phyloP scores from a whole-genome alignment of 2,888 invertebrate species.

The Drosophila subquinaria region DNA sequence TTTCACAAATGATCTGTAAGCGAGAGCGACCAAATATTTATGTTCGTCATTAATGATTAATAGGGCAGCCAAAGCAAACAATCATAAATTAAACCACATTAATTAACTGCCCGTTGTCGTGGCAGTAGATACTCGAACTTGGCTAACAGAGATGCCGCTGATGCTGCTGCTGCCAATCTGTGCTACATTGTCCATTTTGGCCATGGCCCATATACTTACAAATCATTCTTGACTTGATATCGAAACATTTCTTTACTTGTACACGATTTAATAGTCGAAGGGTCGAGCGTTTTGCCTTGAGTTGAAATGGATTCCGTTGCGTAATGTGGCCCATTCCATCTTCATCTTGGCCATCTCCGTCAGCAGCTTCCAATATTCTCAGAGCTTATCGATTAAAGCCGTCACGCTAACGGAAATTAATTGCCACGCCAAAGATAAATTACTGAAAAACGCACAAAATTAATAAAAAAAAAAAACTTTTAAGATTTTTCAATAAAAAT shows the following conservation, averaged over 20 bases:
- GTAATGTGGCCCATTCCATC: conserved; percentile 21
- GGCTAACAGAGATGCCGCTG: conserved; percentile 16
- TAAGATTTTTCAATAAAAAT: no score
- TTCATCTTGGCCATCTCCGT: conserved; percentile 17
- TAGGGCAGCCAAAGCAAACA: conserved; percentile 60
- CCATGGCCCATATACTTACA: conserved; percentile 27
- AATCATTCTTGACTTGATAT: conserved; percentile 12
- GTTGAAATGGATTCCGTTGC: conserved; percentile 9
- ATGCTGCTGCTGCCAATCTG: conserved; percentile 35
- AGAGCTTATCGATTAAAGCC: conserved; percentile 30
- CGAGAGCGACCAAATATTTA: conserved; percentile 66
- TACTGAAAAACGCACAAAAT: background rate
- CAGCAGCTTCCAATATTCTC: conserved; percentile 30
- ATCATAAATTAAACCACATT: conserved; percentile 72
- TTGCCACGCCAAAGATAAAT: conserved; percentile 14
- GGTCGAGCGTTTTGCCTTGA: background rate
- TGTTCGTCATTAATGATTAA: conserved; percentile 73
- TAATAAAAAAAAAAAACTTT: background rate
- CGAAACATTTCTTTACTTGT: conserved; percentile 7
- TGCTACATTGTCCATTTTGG: conserved; percentile 37
- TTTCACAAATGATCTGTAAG: conserved; percentile 60
- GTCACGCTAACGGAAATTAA: conserved; percentile 29
- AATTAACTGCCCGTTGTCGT: conserved; percentile 59
- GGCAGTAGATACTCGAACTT: conserved; percentile 28
- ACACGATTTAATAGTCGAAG: conserved; percentile 1